phyloP scores from a whole-genome alignment of 2,113 vertebrate species.

The Podarcis raffonei region DNA sequence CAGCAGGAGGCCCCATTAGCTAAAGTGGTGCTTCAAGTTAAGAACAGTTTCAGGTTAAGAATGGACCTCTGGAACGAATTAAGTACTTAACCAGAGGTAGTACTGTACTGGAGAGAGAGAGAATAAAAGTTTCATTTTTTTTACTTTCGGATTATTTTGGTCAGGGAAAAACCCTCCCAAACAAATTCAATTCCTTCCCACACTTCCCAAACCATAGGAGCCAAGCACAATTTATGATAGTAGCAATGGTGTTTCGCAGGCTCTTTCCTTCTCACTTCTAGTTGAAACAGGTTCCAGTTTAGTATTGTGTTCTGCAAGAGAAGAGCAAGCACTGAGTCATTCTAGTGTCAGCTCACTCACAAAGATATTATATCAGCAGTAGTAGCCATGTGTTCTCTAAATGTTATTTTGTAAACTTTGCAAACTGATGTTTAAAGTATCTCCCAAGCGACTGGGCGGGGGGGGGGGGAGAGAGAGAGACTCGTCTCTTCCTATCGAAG shows the following conservation, averaged over 20 bases:
- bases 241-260: not conserved
- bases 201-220: not conserved
- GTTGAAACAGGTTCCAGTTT: not conserved
- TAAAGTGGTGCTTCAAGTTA: too few species aligned
- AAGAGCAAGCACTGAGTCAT: not conserved
- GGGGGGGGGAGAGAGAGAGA: too few species aligned
- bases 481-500: too few species aligned
- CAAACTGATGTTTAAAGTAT: not conserved
- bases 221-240: not conserved
- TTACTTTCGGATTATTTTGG: not conserved
- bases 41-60: too few species aligned
- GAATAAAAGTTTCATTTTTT: not conserved
- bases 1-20: too few species aligned
- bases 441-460: not conserved
- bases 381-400: not conserved
- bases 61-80: too few species aligned
- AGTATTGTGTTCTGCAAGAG: not conserved
- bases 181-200: too few species aligned
- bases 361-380: not conserved
- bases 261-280: not conserved
- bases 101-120: too few species aligned
- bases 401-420: not conserved
- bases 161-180: not conserved
- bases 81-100: too few species aligned
- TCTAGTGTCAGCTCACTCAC: not conserved